These are phyloP conservation scores for Pelosia muscerda DNA, from an alignment of 2,888 invertebrate species.

Conservation along the genomic window DNA sequence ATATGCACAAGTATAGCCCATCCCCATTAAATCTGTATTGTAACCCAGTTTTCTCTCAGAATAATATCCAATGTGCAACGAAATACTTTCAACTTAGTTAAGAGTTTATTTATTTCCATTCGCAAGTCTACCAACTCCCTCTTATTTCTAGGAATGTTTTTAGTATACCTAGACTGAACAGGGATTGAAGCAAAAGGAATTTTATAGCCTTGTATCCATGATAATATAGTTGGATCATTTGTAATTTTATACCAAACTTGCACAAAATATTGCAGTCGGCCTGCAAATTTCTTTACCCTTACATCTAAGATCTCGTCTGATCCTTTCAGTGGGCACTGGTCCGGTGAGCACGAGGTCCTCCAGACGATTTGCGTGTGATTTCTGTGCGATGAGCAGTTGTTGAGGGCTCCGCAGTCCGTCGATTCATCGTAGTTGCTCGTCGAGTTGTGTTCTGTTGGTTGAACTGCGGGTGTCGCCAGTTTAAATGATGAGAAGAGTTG, in stretches of 20 bases:
- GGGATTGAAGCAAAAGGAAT: too few species aligned
- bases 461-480: neutral
- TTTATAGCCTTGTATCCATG: neutral
- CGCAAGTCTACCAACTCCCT: neutral
- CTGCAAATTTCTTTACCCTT: slow-evolving; percentile 1
- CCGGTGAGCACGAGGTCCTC: neutral
- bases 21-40: neutral
- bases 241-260: neutral
- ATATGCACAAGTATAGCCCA: neutral
- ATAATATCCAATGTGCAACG: neutral
- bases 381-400: neutral
- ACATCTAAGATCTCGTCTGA: neutral
- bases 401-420: neutral
- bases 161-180: neutral
- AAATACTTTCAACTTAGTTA: neutral
- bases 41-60: neutral
- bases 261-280: neutral
- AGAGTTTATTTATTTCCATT: neutral
- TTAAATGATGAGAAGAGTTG: neutral
- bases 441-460: neutral
- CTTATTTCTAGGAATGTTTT: slow-evolving; percentile 3
- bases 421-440: neutral
- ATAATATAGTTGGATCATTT: neutral
- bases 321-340: neutral
- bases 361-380: neutral